phyloP scores from a whole-genome alignment of 1,140 invertebrate species.

The Aethina tumida region DNA sequence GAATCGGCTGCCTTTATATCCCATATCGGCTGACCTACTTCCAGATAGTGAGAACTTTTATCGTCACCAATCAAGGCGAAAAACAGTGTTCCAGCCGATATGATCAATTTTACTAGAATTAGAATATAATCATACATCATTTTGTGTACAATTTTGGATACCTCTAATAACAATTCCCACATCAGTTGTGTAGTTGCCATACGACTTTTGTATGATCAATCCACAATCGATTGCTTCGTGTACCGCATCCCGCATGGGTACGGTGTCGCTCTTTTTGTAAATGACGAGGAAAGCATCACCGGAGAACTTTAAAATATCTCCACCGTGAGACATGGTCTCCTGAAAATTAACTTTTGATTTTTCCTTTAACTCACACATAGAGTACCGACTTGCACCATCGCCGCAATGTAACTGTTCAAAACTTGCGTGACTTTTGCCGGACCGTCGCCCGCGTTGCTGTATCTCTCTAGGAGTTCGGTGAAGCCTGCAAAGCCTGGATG shows the following conservation, averaged over 20 bases:
- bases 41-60: constrained; percentile 43
- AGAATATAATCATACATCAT: no score
- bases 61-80: constrained; percentile 48
- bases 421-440: constrained; percentile 52
- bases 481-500: constrained; percentile 39
- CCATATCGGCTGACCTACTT: constrained; percentile 50
- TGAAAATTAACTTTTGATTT: no score
- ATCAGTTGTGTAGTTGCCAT: constrained; percentile 48
- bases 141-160: no score
- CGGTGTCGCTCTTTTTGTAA: constrained; percentile 32
- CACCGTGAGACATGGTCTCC: constrained; percentile 45
- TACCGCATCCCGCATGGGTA: constrained; percentile 46
- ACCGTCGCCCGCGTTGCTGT: constrained; percentile 44
- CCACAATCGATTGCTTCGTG: constrained; percentile 50
- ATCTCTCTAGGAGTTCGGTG: constrained; percentile 52
- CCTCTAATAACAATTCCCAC: constrained; percentile 44
- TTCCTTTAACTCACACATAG: no score
- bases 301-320: constrained; percentile 57
- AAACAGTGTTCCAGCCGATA: constrained; percentile 46
- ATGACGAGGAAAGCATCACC: constrained; percentile 48
- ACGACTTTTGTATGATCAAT: constrained; percentile 51
- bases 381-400: no score
- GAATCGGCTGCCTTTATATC: constrained; percentile 46
- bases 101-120: constrained; percentile 49
- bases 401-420: constrained; percentile 53